Evolutionary conservation across 2,888 invertebrate species (phyloP).

Genomic region (Caenorhabditis parvicauda): DNA sequence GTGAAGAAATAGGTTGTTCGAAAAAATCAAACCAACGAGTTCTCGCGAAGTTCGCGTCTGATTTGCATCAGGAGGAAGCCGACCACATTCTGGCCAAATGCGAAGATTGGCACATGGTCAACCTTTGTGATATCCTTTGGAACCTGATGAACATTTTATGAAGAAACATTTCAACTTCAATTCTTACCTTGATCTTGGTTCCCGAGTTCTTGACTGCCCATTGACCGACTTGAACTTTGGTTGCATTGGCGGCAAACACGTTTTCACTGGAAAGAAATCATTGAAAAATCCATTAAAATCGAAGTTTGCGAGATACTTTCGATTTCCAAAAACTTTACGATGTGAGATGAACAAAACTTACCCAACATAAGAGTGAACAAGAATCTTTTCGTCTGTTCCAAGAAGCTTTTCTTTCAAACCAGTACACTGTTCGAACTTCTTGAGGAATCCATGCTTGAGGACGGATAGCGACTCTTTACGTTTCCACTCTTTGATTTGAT

Average conservation of each 20-base stretch:
- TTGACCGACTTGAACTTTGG: slow-evolving; percentile 12
- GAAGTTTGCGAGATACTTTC: background rate
- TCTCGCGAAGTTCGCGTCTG: slow-evolving; percentile 11
- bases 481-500: slow-evolving; percentile 42
- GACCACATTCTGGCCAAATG: slow-evolving; percentile 28
- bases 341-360: slow-evolving; percentile 2
- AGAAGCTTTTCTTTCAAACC: slow-evolving; percentile 23
- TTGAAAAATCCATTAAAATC: background rate
- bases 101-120: slow-evolving; percentile 19
- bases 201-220: slow-evolving; percentile 10
- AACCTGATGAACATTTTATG: too few species aligned
- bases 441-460: slow-evolving; percentile 34
- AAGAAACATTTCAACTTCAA: too few species aligned
- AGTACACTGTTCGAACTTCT: slow-evolving; percentile 41
- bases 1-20: too few species aligned
- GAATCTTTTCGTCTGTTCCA: slow-evolving; percentile 24
- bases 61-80: slow-evolving; percentile 23
- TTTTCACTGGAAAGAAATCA: slow-evolving; percentile 20
- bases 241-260: slow-evolving; percentile 25
- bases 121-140: slow-evolving; percentile 1
- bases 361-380: slow-evolving; percentile 29
- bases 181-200: slow-evolving; percentile 13
- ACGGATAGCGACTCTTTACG: slow-evolving; percentile 29
- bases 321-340: too few species aligned
- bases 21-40: too few species aligned